Evolutionary conservation across 2,888 invertebrate species (phyloP), one percentile per base, ranked within the genome.

Genomic region (Formica aserva): DNA sequence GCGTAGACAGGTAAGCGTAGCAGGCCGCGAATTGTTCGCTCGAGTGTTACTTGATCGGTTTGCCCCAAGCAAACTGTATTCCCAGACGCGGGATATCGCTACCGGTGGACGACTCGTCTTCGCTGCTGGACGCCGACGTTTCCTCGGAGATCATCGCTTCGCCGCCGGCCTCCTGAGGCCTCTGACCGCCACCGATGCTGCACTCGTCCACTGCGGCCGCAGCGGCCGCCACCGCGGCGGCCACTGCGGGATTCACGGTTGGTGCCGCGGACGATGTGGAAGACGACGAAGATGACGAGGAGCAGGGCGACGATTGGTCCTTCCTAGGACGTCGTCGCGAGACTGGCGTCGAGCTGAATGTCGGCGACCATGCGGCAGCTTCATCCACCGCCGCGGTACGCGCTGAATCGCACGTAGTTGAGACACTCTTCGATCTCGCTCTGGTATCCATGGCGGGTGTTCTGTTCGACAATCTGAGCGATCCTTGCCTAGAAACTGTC

Each of bases 101-200:
- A 85, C 94, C 93, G 29, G 92, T 93, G 29, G 94, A 94, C 26
- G 94, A 94, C 67, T 94, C 94, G 77, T 94, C 94, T 85, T 94
- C 94, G 89, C 94, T 94, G 78, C 94, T 94, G 0, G 94, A 94
- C 2, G 94, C 93, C 5, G 94, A 94, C 1, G 94, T 91, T 82
- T 94, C 94, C 75, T 94, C 97, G n/a, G 96, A 96, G 48, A 97
- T 96, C 95, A 97, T 96, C 65, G 96, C 96, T 92, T 97, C 97
- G 8, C 96, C 97, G 60, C 97, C 97, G 85, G 97, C 96, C 91
- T 97, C 97, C 93, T 97, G 97, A 22, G 97, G 96, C 90, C 96
- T 96, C 18, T 88, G 87, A 1, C 84, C 83, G 29, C 72, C 71
- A 57, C 87, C 88, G n/a, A 89, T 86, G 29, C 88, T 91, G n/a